Evolutionary conservation across 2,113 vertebrate species (phyloP), one percentile per base, ranked within the genome.

Genomic region (Aldabrachelys gigantea): DNA sequence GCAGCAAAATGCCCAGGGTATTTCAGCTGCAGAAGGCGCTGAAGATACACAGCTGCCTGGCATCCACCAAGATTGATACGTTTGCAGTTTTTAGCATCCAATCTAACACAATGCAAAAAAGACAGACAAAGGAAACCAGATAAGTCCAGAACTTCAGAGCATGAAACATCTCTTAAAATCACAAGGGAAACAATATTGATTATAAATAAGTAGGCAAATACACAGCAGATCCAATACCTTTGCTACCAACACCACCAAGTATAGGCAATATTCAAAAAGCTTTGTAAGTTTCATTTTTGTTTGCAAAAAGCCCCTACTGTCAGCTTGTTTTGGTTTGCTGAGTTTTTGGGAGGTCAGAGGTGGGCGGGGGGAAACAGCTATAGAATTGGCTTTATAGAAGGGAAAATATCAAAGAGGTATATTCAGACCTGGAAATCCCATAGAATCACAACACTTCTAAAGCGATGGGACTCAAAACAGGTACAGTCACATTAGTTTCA

Each of bases 1-100:
- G 99, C 99, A 0, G 99, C 98, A 5, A 99, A 98, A 69, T 99
- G 99, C 19, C 99, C 99, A 0, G 99, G 99, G 78, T 99, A 99
- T 90, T 99, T 99, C 7, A 99, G 98, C 97, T 99, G 99, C 29
- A 99, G 98, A 52, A 99, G 99, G 3, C 99, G 98, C 97, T 99
- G 99, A 41, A 99, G 98, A 96, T 99, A 99, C 1, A 99, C 97
- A 4, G 99, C 98, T 17, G 99, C 98, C 50, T 99, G 99, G 94
- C 98, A 99, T 2, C 99, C 99, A 0, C 99, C 99, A 17, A 99
- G 97, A 82, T 99, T 99, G 93, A 99, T 99, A 17, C 99, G 99
- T 84, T 99, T 99, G 97, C 99, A 99, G 96, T 99, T 99, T 89
- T 96, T 98, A 29, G 99, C 99, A 94, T 99, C 99, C 90, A 99